Evolutionary conservation across 2,888 invertebrate genomes (phyloP).

Genomic region (Xestobium rufovillosum): DNA sequence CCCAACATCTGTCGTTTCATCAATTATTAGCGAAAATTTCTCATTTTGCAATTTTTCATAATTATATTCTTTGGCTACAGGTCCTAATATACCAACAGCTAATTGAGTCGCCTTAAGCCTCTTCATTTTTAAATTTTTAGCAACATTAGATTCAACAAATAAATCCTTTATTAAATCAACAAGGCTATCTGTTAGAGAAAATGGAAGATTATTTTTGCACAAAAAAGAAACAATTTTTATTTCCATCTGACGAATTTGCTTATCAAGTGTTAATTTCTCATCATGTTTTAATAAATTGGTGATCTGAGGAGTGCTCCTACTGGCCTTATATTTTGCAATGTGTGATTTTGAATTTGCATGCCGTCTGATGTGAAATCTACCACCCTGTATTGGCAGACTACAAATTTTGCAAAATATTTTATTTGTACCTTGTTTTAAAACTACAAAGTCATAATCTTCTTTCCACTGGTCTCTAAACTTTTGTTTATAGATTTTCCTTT

Average conservation of each 20-base stretch:
- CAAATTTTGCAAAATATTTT: slow-evolving; percentile 6
- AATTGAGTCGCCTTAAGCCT: slow-evolving; percentile 5
- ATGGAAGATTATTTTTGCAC: slow-evolving; percentile 3
- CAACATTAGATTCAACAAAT: slow-evolving; percentile 4
- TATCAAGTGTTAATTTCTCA: not conserved
- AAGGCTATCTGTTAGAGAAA: slow-evolving; percentile 3
- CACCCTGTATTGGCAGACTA: not conserved
- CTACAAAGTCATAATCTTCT: slow-evolving; percentile 10
- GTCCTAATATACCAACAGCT: slow-evolving; percentile 4
- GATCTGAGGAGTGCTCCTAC: not conserved
- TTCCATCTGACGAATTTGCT: slow-evolving; percentile 3
- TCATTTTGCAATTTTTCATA: slow-evolving; percentile 4
- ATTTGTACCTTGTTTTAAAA: slow-evolving; percentile 6
- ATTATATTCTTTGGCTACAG: slow-evolving; percentile 5
- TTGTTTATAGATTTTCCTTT: too few species aligned
- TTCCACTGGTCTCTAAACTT: slow-evolving; percentile 7
- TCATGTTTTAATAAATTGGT: slow-evolving; percentile 2
- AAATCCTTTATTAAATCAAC: slow-evolving; percentile 1
- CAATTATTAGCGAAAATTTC: slow-evolving; percentile 6
- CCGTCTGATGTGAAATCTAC: slow-evolving; percentile 2
- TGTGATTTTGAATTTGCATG: slow-evolving; percentile 2
- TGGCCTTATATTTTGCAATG: slow-evolving; percentile 3
- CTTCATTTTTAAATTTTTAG: not conserved
- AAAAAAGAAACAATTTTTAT: slow-evolving; percentile 5
- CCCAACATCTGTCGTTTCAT: slow-evolving; percentile 10